A percentile compares a stretch with the other conserved stretches of the same genome.
Evolutionary conservation across 2,113 vertebrate genomes (phyloP).

Genomic region (Nesoenas mayeri): DNA sequence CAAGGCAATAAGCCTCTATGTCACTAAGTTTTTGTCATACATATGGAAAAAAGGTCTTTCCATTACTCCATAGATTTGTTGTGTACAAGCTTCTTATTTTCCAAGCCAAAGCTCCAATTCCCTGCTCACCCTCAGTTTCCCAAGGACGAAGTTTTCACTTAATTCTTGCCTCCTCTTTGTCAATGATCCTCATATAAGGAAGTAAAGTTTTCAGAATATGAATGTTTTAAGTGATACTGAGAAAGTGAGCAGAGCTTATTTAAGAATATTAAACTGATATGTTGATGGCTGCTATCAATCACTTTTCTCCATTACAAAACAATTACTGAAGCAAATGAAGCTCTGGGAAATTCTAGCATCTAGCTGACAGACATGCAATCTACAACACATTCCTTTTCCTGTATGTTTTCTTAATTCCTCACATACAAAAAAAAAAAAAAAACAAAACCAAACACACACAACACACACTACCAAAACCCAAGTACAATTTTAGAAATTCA

Average conservation of each 20-base stretch:
- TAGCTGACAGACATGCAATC: neutral
- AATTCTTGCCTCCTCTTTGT: neutral
- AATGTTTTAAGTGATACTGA: neutral
- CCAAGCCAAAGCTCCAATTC: neutral
- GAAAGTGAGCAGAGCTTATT: neutral
- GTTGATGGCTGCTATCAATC: conserved; percentile 34
- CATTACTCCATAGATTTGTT: neutral
- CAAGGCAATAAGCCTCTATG: neutral
- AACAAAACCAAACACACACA: too few species aligned
- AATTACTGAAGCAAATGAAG: conserved; percentile 22
- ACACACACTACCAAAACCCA: neutral
- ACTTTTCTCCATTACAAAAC: neutral
- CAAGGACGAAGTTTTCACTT: neutral
- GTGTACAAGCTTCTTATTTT: neutral
- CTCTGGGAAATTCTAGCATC: neutral
- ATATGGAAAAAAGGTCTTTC: neutral
- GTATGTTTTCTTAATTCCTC: neutral
- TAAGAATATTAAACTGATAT: neutral
- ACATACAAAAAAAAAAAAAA: neutral
- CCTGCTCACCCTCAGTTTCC: neutral
- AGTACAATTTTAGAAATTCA: neutral
- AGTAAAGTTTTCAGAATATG: neutral
- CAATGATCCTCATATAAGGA: neutral
- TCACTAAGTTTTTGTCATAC: neutral
- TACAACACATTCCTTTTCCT: neutral